Percentiles rank a stretch among this genome's conserved stretches.
Evolutionary conservation across 1,140 invertebrate genomes (phyloP).

Genomic region (Stegodyphus dumicola): DNA sequence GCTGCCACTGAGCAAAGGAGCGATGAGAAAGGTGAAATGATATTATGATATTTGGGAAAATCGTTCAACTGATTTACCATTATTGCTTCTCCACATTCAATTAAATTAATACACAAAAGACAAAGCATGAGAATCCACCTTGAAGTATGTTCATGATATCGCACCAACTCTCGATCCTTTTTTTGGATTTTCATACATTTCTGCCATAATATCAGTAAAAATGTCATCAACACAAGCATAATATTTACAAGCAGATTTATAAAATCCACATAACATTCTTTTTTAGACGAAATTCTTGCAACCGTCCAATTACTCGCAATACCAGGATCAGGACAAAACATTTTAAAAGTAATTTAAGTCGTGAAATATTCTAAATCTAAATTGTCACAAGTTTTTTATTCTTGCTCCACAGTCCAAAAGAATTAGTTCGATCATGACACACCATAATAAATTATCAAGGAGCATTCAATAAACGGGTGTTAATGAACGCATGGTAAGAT

Average conservation of each 20-base stretch:
- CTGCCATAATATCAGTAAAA: conserved; percentile 22
- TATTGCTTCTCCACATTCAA: conserved; percentile 61
- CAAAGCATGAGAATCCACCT: conserved; percentile 57
- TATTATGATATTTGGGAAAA: conserved; percentile 34
- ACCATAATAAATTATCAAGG: too few species aligned
- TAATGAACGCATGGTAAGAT: too few species aligned
- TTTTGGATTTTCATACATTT: conserved; percentile 23
- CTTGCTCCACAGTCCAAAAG: too few species aligned
- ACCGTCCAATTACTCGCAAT: conserved; percentile 24
- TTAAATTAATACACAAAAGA: conserved; percentile 44
- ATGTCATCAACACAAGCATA: conserved; percentile 21
- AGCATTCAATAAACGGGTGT: too few species aligned
- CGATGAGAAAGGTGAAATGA: conserved; percentile 37
- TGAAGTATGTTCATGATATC: conserved; percentile 58
- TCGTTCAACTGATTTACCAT: conserved; percentile 49
- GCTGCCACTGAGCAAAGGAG: conserved; percentile 36
- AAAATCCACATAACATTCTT: conserved; percentile 51
- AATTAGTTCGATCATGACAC: too few species aligned
- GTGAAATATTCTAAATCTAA: too few species aligned
- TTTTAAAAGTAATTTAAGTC: neutral
- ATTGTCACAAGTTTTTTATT: too few species aligned
- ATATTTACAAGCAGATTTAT: conserved; percentile 30
- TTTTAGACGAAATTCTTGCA: conserved; percentile 4
- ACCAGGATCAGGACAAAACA: conserved; percentile 25
- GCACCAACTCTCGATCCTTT: conserved; percentile 16